phyloP scores from a whole-genome alignment of 2,888 invertebrate species.

The Pomacea canaliculata region DNA sequence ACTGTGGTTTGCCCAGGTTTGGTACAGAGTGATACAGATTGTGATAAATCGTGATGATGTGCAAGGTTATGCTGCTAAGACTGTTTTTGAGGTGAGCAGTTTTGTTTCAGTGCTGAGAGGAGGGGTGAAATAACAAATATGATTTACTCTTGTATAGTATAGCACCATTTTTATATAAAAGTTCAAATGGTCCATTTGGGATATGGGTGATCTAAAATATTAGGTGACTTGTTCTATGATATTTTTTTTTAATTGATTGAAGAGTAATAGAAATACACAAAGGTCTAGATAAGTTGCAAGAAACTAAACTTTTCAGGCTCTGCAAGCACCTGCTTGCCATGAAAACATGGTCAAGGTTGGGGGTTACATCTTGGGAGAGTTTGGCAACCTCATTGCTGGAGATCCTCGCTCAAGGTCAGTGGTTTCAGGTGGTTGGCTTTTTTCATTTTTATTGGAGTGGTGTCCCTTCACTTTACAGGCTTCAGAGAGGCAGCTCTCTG shows the following conservation, averaged over 20 bases:
- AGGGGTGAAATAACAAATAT: too few species aligned
- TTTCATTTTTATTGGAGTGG: too few species aligned
- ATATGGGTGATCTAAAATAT: too few species aligned
- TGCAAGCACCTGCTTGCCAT: slow-evolving; percentile 99
- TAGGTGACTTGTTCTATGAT: too few species aligned
- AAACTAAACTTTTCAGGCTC: slow-evolving; percentile 74
- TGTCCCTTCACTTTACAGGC: too few species aligned
- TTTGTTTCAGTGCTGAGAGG: background rate
- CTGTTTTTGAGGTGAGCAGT: slow-evolving; percentile 88
- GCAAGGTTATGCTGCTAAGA: slow-evolving; percentile 99
- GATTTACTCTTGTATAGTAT: too few species aligned
- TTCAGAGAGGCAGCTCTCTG: too few species aligned
- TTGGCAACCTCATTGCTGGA: slow-evolving; percentile 99
- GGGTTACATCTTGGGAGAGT: slow-evolving; percentile 98
- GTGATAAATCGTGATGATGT: slow-evolving; percentile 99
- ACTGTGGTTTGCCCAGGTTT: slow-evolving; percentile 70
- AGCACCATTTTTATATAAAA: too few species aligned
- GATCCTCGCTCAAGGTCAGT: slow-evolving; percentile 86
- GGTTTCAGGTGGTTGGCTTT: background rate
- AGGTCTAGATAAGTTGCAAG: too few species aligned
- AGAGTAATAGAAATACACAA: too few species aligned
- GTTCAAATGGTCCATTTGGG: too few species aligned
- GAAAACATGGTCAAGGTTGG: slow-evolving; percentile 99
- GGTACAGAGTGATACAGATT: slow-evolving; percentile 99
- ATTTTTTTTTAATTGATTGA: too few species aligned